Percentiles rank a stretch among this genome's conserved stretches.
These are phyloP conservation scores for Acronicta psi DNA, from an alignment of 2,888 invertebrate genomes.

Conservation along the genomic window DNA sequence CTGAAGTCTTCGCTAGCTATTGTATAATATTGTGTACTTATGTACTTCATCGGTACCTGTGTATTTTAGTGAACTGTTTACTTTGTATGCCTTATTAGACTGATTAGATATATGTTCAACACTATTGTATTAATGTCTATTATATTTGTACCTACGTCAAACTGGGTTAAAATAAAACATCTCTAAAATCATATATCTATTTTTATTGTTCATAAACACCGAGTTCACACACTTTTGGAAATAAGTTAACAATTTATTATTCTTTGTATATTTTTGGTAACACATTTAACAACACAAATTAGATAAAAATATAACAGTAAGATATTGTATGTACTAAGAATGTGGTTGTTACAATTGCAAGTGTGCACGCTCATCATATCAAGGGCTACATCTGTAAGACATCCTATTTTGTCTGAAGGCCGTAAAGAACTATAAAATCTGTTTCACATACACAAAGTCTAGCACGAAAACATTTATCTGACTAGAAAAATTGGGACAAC, in stretches of 20 bases:
- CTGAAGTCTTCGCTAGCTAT: slow-evolving; percentile 21
- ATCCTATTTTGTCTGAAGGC: too few relatives aligned
- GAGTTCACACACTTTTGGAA: slow-evolving; percentile 15
- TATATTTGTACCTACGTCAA: slow-evolving; percentile 37
- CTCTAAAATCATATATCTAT: slow-evolving; percentile 26
- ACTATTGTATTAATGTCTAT: slow-evolving; percentile 40
- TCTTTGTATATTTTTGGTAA: too few relatives aligned
- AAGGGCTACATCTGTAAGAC: too few relatives aligned
- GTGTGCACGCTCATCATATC: too few relatives aligned
- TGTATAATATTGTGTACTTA: slow-evolving; percentile 34
- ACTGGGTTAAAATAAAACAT: slow-evolving; percentile 45
- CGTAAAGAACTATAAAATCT: too few relatives aligned
- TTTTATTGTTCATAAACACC: slow-evolving; percentile 28
- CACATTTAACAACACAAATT: too few relatives aligned
- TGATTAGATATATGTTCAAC: slow-evolving; percentile 57
- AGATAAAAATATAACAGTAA: too few relatives aligned
- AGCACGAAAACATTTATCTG: slow-evolving; percentile 18
- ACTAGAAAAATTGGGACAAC: slow-evolving; percentile 44
- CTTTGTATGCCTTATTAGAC: slow-evolving; percentile 63
- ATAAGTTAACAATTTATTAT: too few relatives aligned
- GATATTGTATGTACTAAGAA: too few relatives aligned
- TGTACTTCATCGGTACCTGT: slow-evolving; percentile 55
- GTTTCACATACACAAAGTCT: too few relatives aligned
- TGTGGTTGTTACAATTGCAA: too few relatives aligned
- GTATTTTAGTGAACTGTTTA: slow-evolving; percentile 48